Conservation (phyloP, 2,113 vertebrate species). For the Engystomops pustulosus region DNA sequence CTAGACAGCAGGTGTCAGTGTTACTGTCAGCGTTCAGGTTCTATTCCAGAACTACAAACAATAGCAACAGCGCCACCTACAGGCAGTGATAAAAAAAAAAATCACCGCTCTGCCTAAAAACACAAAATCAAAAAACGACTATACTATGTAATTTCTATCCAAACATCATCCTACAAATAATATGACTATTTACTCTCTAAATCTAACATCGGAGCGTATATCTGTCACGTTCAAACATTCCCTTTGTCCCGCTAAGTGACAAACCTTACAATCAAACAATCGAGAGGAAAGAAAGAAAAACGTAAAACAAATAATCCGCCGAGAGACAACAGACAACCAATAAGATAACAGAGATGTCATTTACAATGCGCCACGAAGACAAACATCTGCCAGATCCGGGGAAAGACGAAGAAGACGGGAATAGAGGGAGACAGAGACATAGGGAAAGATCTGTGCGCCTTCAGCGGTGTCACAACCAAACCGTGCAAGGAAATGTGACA, state of each 20-base stretch:
- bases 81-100: background rate
- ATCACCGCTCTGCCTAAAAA: background rate
- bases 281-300: background rate
- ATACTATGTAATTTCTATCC: background rate
- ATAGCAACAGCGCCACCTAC: conserved; percentile 25
- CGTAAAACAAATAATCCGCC: conserved; percentile 11
- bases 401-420: conserved; percentile 10
- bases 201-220: background rate
- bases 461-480: conserved; percentile 55
- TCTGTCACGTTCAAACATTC: conserved; percentile 6
- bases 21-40: background rate
- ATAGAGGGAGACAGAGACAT: conserved; percentile 54
- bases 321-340: background rate
- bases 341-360: conserved; percentile 45
- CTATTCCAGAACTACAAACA: background rate
- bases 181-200: background rate
- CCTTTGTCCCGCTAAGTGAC: background rate
- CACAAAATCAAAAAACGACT: background rate
- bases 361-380: conserved; percentile 39
- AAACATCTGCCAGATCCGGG: conserved; percentile 48
- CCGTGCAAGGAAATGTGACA: conserved; percentile 43
- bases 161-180: background rate
- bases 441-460: conserved; percentile 53
- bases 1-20: conserved; percentile 20
- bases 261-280: background rate